These are phyloP conservation scores for Iguana delicatissima DNA, from an alignment of 2,797 vertebrate genomes.

Conservation along the genomic window DNA sequence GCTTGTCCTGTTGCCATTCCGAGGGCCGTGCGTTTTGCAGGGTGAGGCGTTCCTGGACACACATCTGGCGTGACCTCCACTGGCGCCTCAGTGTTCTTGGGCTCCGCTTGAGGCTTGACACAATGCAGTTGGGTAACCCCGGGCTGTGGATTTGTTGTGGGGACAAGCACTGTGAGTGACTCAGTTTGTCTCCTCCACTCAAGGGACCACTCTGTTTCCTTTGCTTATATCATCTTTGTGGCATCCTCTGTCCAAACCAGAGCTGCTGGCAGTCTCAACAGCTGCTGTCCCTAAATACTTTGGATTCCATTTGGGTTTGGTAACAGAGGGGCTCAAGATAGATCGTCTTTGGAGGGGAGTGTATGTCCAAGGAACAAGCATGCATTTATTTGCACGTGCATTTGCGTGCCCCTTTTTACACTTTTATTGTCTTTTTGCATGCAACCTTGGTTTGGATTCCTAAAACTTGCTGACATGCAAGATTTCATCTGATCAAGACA, in stretches of 20 bases:
- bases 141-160: constrained; percentile 36
- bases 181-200: neutral
- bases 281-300: constrained; percentile 69
- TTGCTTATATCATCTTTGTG: constrained; percentile 67
- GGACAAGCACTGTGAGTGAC: constrained; percentile 4
- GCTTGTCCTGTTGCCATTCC: constrained; percentile 1
- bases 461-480: neutral
- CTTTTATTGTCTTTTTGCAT: neutral
- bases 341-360: constrained; percentile 18
- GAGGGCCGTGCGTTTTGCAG: neutral
- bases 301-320: constrained; percentile 66
- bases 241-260: constrained; percentile 57
- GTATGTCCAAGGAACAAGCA: constrained; percentile 6
- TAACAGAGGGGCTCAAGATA: constrained; percentile 49
- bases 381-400: constrained; percentile 22
- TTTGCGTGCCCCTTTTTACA: neutral
- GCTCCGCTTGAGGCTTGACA: constrained; percentile 1
- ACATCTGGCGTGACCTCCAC: neutral
- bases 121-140: constrained; percentile 28
- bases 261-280: constrained; percentile 52
- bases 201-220: constrained; percentile 53
- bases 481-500: neutral
- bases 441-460: neutral
- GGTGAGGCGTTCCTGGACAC: neutral
- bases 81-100: constrained; percentile 8